phyloP scores from a whole-genome alignment of 2,888 invertebrate genomes.

The Drosophila villosipedis region DNA sequence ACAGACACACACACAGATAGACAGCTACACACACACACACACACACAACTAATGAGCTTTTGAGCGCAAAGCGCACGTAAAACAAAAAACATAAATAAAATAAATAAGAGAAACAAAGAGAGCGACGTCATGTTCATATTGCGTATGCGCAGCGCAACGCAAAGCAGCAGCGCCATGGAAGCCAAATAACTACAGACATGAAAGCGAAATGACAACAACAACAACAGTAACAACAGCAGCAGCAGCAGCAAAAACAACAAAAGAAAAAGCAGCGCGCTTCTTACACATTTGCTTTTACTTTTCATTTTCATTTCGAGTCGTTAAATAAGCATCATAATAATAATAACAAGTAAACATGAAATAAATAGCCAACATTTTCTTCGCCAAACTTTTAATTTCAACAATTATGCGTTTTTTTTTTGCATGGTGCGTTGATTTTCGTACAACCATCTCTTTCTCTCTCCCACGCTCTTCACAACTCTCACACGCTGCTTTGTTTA shows the following conservation, averaged over 20 bases:
- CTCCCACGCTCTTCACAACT: constrained; percentile 8
- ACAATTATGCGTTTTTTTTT: constrained; percentile 55
- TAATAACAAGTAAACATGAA: constrained; percentile 37
- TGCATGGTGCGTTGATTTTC: constrained; percentile 53
- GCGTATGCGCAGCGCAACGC: constrained; percentile 58
- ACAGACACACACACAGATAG: background rate
- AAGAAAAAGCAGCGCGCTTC: background rate
- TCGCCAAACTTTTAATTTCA: constrained; percentile 65
- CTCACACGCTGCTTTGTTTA: constrained; percentile 8
- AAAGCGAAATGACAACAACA: constrained; percentile 45
- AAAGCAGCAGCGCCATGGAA: constrained; percentile 33
- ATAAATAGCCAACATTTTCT: constrained; percentile 45
- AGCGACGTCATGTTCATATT: constrained; percentile 25
- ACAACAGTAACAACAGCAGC: background rate
- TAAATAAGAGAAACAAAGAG: constrained; percentile 8
- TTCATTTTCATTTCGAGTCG: constrained; percentile 51
- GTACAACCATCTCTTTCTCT: constrained; percentile 2
- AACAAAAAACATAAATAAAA: background rate
- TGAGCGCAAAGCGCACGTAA: constrained; percentile 18
- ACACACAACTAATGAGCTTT: constrained; percentile 38
- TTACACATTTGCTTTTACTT: constrained; percentile 56
- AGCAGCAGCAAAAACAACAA: background rate
- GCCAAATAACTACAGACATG: constrained; percentile 48
- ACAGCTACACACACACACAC: background rate
- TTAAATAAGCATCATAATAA: constrained; percentile 37